Evolutionary conservation across 2,888 invertebrate genomes (phyloP).

Genomic region (Hybos culiciformis): DNA sequence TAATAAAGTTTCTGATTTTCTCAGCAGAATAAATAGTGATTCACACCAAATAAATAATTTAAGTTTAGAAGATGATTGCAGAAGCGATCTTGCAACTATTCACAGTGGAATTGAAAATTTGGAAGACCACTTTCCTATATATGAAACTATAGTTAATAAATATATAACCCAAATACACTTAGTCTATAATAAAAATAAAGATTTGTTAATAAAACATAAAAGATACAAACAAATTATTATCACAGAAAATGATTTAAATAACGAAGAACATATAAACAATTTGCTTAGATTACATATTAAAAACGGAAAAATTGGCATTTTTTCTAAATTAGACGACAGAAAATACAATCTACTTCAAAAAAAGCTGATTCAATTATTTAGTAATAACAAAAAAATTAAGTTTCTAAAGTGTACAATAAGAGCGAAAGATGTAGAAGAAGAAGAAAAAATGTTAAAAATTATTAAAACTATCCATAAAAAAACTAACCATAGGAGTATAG

Average conservation of each 20-base stretch:
- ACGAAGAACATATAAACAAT: too few species aligned
- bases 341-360: neutral
- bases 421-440: neutral
- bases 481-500: neutral
- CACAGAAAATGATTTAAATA: neutral
- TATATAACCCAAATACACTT: slow-evolving; percentile 1
- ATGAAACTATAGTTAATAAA: slow-evolving; percentile 4
- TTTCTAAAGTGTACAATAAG: neutral
- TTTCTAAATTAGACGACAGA: neutral
- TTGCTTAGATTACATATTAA: neutral
- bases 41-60: neutral
- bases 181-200: neutral
- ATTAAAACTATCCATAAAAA: neutral
- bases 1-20: too few species aligned
- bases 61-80: neutral
- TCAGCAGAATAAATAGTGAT: neutral
- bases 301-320: neutral
- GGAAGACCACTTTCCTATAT: slow-evolving; percentile 9
- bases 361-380: neutral
- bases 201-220: neutral
- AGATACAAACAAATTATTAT: neutral
- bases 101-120: slow-evolving; percentile 7
- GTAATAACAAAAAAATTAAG: neutral
- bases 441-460: neutral
- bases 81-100: slow-evolving; percentile 1